phyloP scores from a whole-genome alignment of 1,140 invertebrate genomes.

The Cataglyphis hispanica region DNA sequence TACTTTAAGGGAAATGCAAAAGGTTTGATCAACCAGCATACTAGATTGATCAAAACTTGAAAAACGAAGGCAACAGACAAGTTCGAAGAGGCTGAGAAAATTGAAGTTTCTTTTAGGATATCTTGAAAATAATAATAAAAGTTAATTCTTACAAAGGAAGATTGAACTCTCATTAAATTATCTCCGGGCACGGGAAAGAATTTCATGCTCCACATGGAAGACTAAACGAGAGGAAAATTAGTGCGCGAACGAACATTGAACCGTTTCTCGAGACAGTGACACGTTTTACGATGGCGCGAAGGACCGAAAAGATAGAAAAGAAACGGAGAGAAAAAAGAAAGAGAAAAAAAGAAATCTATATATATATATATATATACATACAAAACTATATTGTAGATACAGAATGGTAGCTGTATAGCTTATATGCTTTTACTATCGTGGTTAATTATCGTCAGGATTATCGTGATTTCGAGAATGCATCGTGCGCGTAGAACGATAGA shows the following conservation, averaged over 20 bases:
- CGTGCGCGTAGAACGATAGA: conserved; percentile 28
- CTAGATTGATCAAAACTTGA: neutral
- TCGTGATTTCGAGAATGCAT: conserved; percentile 71
- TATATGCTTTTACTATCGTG: conserved; percentile 86
- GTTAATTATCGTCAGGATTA: conserved; percentile 83
- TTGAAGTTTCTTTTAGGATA: conserved; percentile 20
- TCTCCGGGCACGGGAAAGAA: neutral
- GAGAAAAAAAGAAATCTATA: conserved; percentile 61
- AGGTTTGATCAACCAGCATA: neutral
- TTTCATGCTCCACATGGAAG: neutral
- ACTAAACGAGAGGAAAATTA: conserved; percentile 29
- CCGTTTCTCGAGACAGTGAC: conserved; percentile 45
- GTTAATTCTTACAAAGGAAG: conserved; percentile 31
- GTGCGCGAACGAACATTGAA: conserved; percentile 55
- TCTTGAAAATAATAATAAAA: neutral
- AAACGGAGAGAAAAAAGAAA: conserved; percentile 50
- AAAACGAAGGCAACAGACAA: neutral
- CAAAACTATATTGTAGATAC: conserved; percentile 86
- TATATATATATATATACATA: conserved; percentile 75
- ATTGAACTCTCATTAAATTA: conserved; percentile 30
- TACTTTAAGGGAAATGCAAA: conserved; percentile 1
- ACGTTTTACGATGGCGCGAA: conserved; percentile 13
- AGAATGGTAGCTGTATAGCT: conserved; percentile 86
- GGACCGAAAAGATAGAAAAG: conserved; percentile 33
- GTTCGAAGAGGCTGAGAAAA: conserved; percentile 17